Conservation (phyloP, 2,113 vertebrate species). For the Poeciliopsis retropinna region DNA sequence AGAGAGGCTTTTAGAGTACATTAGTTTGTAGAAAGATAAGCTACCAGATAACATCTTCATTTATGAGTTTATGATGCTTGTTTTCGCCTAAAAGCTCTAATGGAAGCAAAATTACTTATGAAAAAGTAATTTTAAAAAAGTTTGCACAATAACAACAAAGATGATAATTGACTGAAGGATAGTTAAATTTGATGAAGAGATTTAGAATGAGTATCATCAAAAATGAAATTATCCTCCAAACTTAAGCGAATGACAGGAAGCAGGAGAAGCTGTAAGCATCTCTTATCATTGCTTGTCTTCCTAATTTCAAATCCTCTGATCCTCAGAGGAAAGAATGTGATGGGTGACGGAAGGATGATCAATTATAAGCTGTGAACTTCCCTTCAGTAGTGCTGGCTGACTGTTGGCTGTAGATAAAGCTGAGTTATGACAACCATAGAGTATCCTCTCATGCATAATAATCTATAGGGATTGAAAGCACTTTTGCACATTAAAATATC, state of each 20-base stretch:
- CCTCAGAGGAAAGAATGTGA: slow-evolving; percentile 63
- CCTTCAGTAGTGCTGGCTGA: slow-evolving; percentile 69
- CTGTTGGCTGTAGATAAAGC: slow-evolving; percentile 77
- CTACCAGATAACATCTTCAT: background rate
- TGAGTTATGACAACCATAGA: slow-evolving; percentile 74
- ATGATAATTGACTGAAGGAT: slow-evolving; percentile 20
- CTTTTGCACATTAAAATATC: slow-evolving; percentile 52
- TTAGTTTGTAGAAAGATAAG: background rate
- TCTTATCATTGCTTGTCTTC: slow-evolving; percentile 52
- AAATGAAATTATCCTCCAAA: slow-evolving; percentile 30
- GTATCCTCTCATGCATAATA: slow-evolving; percentile 72
- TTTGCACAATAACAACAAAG: background rate
- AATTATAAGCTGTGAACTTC: slow-evolving; percentile 77
- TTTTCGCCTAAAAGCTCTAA: background rate
- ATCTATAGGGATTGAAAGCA: slow-evolving; percentile 62
- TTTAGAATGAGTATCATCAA: slow-evolving; percentile 27
- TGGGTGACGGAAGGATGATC: slow-evolving; percentile 71
- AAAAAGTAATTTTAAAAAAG: background rate
- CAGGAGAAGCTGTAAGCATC: slow-evolving; percentile 31
- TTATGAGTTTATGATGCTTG: background rate
- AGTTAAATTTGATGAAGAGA: slow-evolving; percentile 3
- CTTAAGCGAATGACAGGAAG: slow-evolving; percentile 28
- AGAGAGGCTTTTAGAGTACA: too few species aligned
- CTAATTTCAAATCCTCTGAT: slow-evolving; percentile 46
- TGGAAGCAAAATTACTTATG: too few species aligned